Conservation (phyloP, 2,888 invertebrate genomes). For the Cinara cedri region DNA sequence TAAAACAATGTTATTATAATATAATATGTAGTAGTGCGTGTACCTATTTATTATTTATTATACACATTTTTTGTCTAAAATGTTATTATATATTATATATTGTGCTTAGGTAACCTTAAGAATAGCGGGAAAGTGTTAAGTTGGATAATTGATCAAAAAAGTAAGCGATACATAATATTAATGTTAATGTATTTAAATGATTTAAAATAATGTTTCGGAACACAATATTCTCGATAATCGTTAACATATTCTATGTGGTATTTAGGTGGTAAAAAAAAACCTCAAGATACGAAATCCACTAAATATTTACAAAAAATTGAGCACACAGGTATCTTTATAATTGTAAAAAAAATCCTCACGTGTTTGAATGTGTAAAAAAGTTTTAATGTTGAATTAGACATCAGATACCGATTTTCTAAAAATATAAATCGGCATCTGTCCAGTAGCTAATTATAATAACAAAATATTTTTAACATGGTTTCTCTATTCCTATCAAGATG, state of each 20-base stretch:
- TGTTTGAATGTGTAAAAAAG: conserved; percentile 26
- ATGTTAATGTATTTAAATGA: conserved; percentile 33
- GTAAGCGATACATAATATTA: conserved; percentile 71
- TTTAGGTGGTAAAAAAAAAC: conserved; percentile 51
- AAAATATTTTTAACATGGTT: conserved; percentile 32
- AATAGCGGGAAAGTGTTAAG: conserved; percentile 93
- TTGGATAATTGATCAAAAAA: conserved; percentile 95
- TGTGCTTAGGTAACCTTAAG: conserved; percentile 85
- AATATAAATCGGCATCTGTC: conserved; percentile 41
- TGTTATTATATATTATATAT: conserved; percentile 39
- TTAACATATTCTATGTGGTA: conserved; percentile 17
- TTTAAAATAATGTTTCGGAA: conserved; percentile 11
- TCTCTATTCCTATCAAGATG: conserved; percentile 24
- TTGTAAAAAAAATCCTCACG: neutral
- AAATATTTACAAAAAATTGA: conserved; percentile 56
- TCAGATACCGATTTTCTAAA: conserved; percentile 46
- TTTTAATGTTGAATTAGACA: conserved; percentile 39
- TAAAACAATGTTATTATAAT: too few relatives aligned
- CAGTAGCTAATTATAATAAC: conserved; percentile 46
- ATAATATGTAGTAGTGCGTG: neutral
- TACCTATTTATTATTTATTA: neutral
- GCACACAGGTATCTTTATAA: conserved; percentile 44
- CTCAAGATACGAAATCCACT: conserved; percentile 46
- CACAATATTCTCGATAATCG: conserved; percentile 23
- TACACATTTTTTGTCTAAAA: neutral